phyloP scores from a whole-genome alignment of 2,113 vertebrate genomes.

The Monarcha castaneiventris region DNA sequence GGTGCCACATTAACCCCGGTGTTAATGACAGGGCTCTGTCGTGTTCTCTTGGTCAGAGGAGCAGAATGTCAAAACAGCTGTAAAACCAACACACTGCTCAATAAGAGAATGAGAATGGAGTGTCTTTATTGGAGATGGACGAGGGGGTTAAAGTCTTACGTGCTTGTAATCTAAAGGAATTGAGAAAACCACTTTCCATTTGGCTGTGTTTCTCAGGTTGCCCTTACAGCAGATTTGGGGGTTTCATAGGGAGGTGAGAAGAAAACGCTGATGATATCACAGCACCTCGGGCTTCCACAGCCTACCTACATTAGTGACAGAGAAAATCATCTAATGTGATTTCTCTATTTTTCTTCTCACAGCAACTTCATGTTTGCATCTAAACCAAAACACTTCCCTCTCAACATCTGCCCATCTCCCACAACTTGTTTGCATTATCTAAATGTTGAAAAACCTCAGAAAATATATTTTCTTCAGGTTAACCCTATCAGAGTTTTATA shows the following conservation, averaged over 20 bases:
- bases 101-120: not conserved
- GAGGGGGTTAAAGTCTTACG: not conserved
- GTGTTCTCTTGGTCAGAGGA: not conserved
- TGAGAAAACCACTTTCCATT: not conserved
- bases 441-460: not conserved
- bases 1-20: not conserved
- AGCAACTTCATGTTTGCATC: not conserved
- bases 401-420: not conserved
- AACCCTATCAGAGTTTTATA: not conserved
- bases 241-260: not conserved
- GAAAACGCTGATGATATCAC: not conserved
- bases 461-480: not conserved
- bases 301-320: not conserved
- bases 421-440: not conserved
- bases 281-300: not conserved
- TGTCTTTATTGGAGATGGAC: accelerated
- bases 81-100: not conserved
- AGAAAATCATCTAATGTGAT: not conserved
- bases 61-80: not conserved
- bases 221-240: not conserved
- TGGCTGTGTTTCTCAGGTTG: not conserved
- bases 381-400: not conserved
- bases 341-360: not conserved
- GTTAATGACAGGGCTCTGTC: not conserved
- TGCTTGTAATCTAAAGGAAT: not conserved